phyloP scores from a whole-genome alignment of 2,113 vertebrate species.

The Pagrus major region DNA sequence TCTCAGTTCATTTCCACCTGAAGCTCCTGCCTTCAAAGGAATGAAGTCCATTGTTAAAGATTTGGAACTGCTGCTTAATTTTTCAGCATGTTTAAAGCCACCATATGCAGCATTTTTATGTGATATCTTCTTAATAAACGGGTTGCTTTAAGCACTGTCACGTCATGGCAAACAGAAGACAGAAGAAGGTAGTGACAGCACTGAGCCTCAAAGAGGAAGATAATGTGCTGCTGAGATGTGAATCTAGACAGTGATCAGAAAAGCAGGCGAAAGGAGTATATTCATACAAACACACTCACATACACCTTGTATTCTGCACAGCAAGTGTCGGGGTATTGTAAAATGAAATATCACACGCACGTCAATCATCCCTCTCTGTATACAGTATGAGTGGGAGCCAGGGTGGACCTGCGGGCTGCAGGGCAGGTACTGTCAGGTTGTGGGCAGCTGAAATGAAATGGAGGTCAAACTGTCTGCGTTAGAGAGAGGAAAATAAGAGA shows the following conservation, averaged over 20 bases:
- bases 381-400: constrained; percentile 3
- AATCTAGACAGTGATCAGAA: not conserved
- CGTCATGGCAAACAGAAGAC: too few species aligned
- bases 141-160: too few species aligned
- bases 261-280: not conserved
- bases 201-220: not conserved
- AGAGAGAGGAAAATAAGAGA: not conserved
- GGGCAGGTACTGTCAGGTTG: not conserved
- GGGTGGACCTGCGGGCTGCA: not conserved
- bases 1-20: not conserved
- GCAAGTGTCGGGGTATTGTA: not conserved
- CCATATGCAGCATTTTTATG: not conserved
- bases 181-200: not conserved
- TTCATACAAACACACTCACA: not conserved
- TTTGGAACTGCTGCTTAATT: not conserved
- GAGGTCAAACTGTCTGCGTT: constrained; percentile 7
- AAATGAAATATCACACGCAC: constrained; percentile 20
- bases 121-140: too few species aligned
- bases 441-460: not conserved
- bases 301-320: not conserved
- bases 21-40: not conserved
- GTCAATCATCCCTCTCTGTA: not conserved
- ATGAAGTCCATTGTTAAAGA: not conserved
- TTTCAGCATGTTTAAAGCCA: not conserved
- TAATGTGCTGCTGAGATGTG: not conserved